Evolutionary conservation across 2,797 vertebrate species (phyloP), one percentile per base, ranked within the genome.

Genomic region (Clarias platycephalus): DNA sequence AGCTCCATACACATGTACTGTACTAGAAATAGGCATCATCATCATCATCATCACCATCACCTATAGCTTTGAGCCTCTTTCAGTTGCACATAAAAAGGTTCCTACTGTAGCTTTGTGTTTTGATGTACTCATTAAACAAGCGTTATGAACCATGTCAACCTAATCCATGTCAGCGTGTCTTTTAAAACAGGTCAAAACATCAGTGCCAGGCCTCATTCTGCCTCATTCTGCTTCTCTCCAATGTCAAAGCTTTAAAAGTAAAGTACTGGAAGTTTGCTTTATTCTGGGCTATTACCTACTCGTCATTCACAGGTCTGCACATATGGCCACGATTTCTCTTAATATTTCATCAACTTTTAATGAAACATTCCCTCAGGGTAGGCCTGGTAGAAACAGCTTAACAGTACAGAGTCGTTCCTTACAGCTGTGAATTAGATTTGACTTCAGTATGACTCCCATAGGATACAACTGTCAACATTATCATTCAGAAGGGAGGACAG

Each of bases 331-430:
- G 66, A 72, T 62, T 83, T 86, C 82, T 83, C 85, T 64, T 86
- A 86, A 77, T 86, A 83, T 86, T 86, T 86, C 85, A 86, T 79
- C 80, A 78, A 63, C 71, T 78, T 86, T 86, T 83, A 86, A 83
- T 86, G 66, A 70, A 78, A 80, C 66, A 57, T 79, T 86, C 31
- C 75, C 83, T 70, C 31, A 83, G 75, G 67, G 75, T 72, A 79
- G 55, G 58, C 58, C 85, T 83, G 74, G 81, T 71, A 79, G 64
- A 86, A 74, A 77, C 58, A 79, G 49, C 28, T 83, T 63, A 79
- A 60, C 67, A 82, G 72, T 68, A 70, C 55, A 71, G 74, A 83
- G 55, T 40, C 60, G 22, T 28, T 82, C 71, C 85, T 71, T 82
- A 80, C 81, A 86, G 85, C 81, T 83, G 81, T 66, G 55, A 86